Percentiles rank a stretch among this genome's conserved stretches.
phyloP scores from a whole-genome alignment of 2,113 vertebrate genomes.

The Lontra canadensis region DNA sequence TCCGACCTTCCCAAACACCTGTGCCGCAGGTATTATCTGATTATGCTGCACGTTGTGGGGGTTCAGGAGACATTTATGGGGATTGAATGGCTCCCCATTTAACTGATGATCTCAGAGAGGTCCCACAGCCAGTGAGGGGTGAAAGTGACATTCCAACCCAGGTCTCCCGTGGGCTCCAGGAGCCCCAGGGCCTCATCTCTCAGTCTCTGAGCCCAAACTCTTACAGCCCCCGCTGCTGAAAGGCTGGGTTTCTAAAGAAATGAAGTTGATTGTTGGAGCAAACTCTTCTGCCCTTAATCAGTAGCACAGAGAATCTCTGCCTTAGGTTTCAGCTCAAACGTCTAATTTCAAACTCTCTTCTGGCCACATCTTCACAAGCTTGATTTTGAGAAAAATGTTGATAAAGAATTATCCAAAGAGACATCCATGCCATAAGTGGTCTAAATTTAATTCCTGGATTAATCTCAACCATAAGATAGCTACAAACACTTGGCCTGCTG shows the following conservation, averaged over 20 bases:
- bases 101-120: background rate
- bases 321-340: background rate
- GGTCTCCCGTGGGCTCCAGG: background rate
- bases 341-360: background rate
- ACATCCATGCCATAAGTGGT: background rate
- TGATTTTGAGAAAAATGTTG: background rate
- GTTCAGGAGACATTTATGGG: background rate
- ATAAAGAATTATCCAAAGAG: constrained; percentile 27
- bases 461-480: background rate
- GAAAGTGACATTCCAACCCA: background rate
- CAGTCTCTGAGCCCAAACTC: background rate
- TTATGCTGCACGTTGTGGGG: background rate
- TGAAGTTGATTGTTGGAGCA: background rate
- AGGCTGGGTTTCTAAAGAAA: background rate
- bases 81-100: background rate
- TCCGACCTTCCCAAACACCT: background rate
- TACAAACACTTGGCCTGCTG: background rate
- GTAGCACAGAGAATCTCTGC: background rate
- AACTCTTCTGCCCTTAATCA: background rate
- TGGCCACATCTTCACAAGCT: background rate
- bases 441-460: constrained; percentile 9
- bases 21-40: background rate
- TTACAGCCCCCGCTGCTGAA: background rate
- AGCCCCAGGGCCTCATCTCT: background rate
- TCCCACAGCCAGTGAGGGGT: background rate